Conservation (phyloP, 2,888 invertebrate genomes). For the Drosophila macrothrix region DNA sequence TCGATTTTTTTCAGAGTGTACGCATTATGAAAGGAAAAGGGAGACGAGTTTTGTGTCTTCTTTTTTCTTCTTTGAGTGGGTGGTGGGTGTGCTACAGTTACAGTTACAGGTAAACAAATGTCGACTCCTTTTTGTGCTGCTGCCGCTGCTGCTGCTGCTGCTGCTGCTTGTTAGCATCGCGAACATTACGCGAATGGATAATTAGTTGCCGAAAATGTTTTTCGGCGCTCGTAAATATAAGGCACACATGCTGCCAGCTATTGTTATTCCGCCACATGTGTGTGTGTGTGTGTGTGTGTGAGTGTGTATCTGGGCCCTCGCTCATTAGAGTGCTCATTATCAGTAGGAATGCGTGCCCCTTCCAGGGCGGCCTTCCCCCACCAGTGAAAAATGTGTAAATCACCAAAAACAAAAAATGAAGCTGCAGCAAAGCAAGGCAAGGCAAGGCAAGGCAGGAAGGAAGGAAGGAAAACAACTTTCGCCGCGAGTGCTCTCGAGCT, state of each 20-base stretch:
- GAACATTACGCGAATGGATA: constrained; percentile 82
- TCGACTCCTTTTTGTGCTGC: constrained; percentile 18
- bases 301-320: constrained; percentile 35
- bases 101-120: constrained; percentile 42
- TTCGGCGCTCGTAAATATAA: constrained; percentile 81
- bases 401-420: constrained; percentile 58
- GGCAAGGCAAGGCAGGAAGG: not conserved
- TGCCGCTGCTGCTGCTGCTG: not conserved
- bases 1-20: constrained; percentile 35
- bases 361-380: constrained; percentile 20
- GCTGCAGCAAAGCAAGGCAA: not conserved
- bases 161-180: constrained; percentile 62
- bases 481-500: constrained; percentile 40
- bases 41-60: not conserved
- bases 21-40: constrained; percentile 47
- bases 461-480: constrained; percentile 51
- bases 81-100: constrained; percentile 1
- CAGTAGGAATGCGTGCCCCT: constrained; percentile 56
- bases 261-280: constrained; percentile 57
- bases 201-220: constrained; percentile 84
- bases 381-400: constrained; percentile 64
- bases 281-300: constrained; percentile 47
- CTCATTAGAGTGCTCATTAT: constrained; percentile 80
- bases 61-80: not conserved
- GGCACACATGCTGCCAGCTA: constrained; percentile 79